Evolutionary conservation across 2,888 invertebrate species (phyloP).

Genomic region (Lissonota sp.): DNA sequence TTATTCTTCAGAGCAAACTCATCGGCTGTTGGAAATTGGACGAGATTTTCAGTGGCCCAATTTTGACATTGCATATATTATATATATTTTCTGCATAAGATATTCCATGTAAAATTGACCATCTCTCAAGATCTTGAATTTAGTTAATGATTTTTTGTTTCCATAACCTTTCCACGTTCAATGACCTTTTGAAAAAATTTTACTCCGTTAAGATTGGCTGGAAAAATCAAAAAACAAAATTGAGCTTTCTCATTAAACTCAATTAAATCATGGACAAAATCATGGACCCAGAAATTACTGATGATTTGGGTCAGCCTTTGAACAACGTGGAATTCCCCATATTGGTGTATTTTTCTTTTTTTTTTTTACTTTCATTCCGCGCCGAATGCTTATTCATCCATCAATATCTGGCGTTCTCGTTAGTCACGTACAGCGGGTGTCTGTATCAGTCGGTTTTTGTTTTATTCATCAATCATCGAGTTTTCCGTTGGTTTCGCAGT

Average conservation of each 20-base stretch:
- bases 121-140: too few species aligned
- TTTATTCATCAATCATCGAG: conserved; percentile 61
- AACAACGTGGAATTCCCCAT: too few species aligned
- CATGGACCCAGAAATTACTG: too few species aligned
- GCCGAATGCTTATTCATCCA: conserved; percentile 54
- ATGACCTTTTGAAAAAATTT: too few species aligned
- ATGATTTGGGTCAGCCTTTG: too few species aligned
- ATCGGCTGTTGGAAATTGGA: not conserved
- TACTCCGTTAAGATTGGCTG: too few species aligned
- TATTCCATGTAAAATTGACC: not conserved
- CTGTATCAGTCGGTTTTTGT: conserved; percentile 43
- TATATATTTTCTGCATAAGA: not conserved
- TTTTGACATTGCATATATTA: not conserved
- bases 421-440: conserved; percentile 28
- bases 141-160: too few species aligned
- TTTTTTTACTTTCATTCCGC: conserved; percentile 16
- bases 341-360: not conserved
- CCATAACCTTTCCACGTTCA: too few species aligned
- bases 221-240: too few species aligned
- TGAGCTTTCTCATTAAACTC: too few species aligned
- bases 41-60: conserved; percentile 5
- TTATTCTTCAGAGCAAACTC: conserved; percentile 43
- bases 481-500: conserved; percentile 7
- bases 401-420: conserved; percentile 56
- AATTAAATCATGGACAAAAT: too few species aligned